Evolutionary conservation across 2,797 vertebrate genomes (phyloP).

Genomic region (Phalanger gymnotis): DNA sequence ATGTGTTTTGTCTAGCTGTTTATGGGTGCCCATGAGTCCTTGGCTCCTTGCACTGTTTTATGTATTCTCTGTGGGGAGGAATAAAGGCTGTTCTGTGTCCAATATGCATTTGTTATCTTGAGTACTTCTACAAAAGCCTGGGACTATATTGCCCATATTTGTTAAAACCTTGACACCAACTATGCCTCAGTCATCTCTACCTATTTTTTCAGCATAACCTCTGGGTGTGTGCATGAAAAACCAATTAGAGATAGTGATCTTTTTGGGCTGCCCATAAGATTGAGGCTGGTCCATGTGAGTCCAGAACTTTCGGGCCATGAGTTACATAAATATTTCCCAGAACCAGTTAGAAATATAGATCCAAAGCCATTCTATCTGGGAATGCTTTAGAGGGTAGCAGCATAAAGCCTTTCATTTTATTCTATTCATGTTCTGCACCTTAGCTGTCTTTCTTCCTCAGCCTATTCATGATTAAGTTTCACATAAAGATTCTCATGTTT

Average conservation of each 20-base stretch:
- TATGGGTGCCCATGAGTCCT: background rate
- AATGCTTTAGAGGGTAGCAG: rapidly evolving
- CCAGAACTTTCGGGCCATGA: background rate
- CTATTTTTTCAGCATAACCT: background rate
- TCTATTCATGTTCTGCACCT: background rate
- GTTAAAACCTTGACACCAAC: background rate
- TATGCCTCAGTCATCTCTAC: background rate
- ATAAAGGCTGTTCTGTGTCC: background rate
- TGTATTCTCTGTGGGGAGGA: background rate
- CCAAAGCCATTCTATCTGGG: background rate
- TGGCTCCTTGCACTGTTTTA: background rate
- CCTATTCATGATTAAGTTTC: background rate
- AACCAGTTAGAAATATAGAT: slow-evolving; percentile 28
- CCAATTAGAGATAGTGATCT: background rate
- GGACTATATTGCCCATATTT: background rate
- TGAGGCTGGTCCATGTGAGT: background rate
- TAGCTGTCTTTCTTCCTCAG: background rate
- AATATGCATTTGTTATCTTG: background rate
- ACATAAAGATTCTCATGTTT: background rate
- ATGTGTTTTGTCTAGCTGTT: background rate
- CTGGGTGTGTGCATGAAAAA: background rate
- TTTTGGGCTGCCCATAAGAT: background rate
- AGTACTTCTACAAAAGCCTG: background rate
- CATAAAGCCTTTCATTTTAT: background rate
- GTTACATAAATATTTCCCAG: slow-evolving; percentile 7